Evolutionary conservation across 2,888 invertebrate species (phyloP).

Genomic region (Lochmaea crataegi): DNA sequence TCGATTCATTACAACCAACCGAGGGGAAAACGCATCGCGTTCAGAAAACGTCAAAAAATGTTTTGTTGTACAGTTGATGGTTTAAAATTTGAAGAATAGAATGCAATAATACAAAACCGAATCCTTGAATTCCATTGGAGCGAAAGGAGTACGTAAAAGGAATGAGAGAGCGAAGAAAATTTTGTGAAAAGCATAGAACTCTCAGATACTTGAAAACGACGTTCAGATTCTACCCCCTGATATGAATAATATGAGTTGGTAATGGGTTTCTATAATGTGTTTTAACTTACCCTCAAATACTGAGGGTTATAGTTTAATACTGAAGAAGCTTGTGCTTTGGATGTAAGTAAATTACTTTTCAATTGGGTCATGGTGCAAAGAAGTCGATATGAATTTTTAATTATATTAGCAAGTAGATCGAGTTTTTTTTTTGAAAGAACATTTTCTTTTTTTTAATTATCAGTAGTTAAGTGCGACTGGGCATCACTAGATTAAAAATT

Average conservation of each 20-base stretch:
- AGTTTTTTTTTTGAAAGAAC: too few species aligned
- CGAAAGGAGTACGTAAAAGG: slow-evolving; percentile 12
- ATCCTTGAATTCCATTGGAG: slow-evolving; percentile 8
- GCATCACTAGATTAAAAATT: too few species aligned
- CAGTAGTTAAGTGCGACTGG: too few species aligned
- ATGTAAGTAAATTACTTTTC: slow-evolving; percentile 2
- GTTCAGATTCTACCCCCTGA: slow-evolving; percentile 8
- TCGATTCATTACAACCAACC: neutral
- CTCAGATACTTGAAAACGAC: slow-evolving; percentile 11
- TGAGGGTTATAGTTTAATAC: neutral
- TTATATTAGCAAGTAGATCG: too few species aligned
- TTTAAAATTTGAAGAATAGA: slow-evolving; percentile 5
- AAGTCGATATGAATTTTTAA: too few species aligned
- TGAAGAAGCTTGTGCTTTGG: neutral
- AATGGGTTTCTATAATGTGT: slow-evolving; percentile 13
- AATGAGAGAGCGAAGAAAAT: slow-evolving; percentile 1
- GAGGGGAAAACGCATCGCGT: neutral
- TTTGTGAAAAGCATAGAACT: slow-evolving; percentile 8
- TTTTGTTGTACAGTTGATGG: slow-evolving; percentile 9
- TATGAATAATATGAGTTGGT: slow-evolving; percentile 8
- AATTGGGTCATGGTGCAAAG: neutral
- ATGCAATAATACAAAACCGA: slow-evolving; percentile 10
- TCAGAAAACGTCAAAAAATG: neutral
- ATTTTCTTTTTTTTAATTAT: too few species aligned
- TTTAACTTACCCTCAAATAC: neutral